These are phyloP conservation scores for Galago senegalensis DNA, from an alignment of 2,797 vertebrate genomes.

Conservation along the genomic window DNA sequence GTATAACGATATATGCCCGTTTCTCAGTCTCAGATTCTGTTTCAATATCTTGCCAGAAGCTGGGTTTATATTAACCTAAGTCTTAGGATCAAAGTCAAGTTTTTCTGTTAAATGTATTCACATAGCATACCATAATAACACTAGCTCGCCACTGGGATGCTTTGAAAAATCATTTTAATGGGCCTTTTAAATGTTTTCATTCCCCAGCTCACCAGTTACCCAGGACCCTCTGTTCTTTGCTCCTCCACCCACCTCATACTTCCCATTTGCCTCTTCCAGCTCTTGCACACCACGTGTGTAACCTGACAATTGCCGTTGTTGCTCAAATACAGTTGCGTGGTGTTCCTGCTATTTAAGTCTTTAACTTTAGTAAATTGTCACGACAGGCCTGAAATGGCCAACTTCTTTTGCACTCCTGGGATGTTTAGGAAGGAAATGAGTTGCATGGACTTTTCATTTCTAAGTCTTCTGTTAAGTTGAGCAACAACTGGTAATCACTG, in stretches of 20 bases:
- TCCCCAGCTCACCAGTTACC: not conserved
- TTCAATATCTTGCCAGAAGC: conserved; percentile 59
- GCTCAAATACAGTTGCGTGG: not conserved
- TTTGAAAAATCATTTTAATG: not conserved
- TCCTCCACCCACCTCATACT: not conserved
- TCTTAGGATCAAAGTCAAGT: conserved; percentile 48
- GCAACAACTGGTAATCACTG: not conserved
- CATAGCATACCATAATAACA: conserved; percentile 23
- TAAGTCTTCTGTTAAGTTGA: not conserved
- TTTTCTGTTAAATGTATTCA: conserved; percentile 15
- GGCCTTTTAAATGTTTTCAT: not conserved
- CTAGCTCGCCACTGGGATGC: not conserved
- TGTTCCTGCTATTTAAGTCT: not conserved
- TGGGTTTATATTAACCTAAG: conserved; percentile 31
- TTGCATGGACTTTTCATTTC: not conserved
- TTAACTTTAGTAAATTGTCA: not conserved
- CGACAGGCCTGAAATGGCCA: not conserved
- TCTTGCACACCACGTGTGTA: not conserved
- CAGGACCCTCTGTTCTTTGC: not conserved
- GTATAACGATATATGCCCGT: not conserved
- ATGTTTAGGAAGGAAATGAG: not conserved
- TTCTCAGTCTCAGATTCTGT: conserved; percentile 21
- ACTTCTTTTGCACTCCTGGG: not conserved
- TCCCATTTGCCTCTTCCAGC: not conserved
- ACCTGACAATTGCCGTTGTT: not conserved